These are phyloP conservation scores for Catharus minimus DNA, from an alignment of 2,113 vertebrate species.

Conservation along the genomic window DNA sequence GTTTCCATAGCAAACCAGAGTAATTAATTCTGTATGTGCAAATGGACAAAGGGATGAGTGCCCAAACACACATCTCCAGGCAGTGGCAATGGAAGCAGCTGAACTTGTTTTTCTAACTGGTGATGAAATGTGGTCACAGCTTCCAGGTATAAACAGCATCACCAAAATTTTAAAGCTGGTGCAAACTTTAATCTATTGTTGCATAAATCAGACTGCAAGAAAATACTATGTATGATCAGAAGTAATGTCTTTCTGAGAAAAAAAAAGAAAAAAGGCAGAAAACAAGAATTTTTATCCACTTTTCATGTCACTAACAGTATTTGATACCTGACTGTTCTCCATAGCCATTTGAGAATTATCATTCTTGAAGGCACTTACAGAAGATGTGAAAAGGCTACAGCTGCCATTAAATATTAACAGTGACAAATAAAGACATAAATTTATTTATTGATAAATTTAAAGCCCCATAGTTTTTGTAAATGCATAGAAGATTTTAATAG, in stretches of 20 bases:
- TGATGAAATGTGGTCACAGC: slow-evolving; percentile 12
- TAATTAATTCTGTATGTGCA: slow-evolving; percentile 5
- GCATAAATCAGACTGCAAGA: background rate
- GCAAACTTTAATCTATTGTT: background rate
- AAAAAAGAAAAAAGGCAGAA: background rate
- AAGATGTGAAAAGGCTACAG: background rate
- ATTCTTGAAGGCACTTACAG: background rate
- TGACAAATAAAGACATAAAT: background rate
- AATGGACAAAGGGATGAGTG: background rate
- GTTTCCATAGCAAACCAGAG: slow-evolving; percentile 61
- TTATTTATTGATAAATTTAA: background rate
- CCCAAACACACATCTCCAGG: background rate
- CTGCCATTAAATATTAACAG: background rate
- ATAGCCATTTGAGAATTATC: background rate
- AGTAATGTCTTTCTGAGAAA: background rate
- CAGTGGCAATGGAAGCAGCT: slow-evolving; percentile 22
- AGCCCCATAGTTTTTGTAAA: background rate
- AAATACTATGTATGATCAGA: background rate
- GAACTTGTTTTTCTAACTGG: slow-evolving; percentile 34
- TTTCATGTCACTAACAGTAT: background rate
- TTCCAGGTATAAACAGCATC: background rate
- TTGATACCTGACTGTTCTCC: background rate
- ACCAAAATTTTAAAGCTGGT: background rate
- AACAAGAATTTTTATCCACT: background rate
- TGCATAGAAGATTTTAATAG: background rate